A percentile compares a stretch with the other conserved stretches of the same genome.
These are phyloP conservation scores for Musca vetustissima DNA, from an alignment of 1,140 invertebrate genomes.

Conservation along the genomic window DNA sequence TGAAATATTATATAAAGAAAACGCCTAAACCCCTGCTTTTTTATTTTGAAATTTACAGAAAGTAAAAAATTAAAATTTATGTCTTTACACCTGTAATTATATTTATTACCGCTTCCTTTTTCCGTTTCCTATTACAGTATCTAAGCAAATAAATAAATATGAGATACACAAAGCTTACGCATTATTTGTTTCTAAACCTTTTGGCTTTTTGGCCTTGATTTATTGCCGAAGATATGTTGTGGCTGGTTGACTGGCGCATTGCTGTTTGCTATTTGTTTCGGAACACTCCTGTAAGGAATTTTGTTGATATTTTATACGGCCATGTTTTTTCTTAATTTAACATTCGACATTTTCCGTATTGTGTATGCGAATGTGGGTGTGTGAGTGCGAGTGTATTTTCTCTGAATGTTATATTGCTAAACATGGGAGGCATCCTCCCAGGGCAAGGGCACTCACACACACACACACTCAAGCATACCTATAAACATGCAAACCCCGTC, in stretches of 20 bases:
- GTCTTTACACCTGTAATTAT: constrained; percentile 22
- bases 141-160: constrained; percentile 20
- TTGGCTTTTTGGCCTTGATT: constrained; percentile 22
- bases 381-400: not conserved
- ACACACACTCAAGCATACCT: constrained; percentile 18
- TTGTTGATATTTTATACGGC: constrained; percentile 50
- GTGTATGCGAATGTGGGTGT: constrained; percentile 19
- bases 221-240: not conserved
- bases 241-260: too few species aligned
- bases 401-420: not conserved
- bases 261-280: not conserved
- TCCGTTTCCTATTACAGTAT: not conserved
- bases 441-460: constrained; percentile 27
- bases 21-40: too few species aligned
- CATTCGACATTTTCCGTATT: constrained; percentile 50
- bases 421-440: constrained; percentile 41
- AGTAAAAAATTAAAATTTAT: constrained; percentile 16
- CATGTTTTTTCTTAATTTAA: constrained; percentile 54
- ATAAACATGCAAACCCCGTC: constrained; percentile 15
- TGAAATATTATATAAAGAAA: too few species aligned
- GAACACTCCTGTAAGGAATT: constrained; percentile 35
- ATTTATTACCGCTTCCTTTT: constrained; percentile 10
- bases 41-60: too few species aligned
- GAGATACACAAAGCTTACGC: constrained; percentile 11
- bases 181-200: constrained; percentile 21